Percentiles rank a stretch among this genome's conserved stretches.
Evolutionary conservation across 2,797 vertebrate genomes (phyloP).

Genomic region (Serranus cabrilla): DNA sequence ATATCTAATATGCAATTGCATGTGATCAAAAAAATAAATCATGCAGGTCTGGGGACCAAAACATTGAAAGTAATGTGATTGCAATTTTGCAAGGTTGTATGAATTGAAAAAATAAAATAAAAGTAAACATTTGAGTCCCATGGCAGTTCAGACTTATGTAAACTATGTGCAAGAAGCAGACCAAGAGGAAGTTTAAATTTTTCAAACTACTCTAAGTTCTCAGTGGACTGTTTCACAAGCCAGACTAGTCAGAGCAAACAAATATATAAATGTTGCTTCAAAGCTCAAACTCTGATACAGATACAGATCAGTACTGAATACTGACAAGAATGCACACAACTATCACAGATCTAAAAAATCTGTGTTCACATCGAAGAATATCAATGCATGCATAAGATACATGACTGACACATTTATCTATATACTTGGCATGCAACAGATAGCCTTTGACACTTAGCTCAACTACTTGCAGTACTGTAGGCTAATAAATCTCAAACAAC

Average conservation of each 20-base stretch:
- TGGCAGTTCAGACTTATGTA: background rate
- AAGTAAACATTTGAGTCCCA: background rate
- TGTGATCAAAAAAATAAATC: too few species aligned
- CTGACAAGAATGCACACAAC: background rate
- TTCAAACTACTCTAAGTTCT: background rate
- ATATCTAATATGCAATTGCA: too few species aligned
- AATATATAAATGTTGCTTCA: background rate
- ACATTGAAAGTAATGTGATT: background rate
- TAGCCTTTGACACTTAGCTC: background rate
- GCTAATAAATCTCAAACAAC: background rate
- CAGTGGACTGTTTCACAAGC: background rate
- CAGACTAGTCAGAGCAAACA: background rate
- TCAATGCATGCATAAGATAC: constrained; percentile 2
- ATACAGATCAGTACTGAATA: background rate
- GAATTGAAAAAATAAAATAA: background rate
- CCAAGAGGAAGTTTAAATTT: background rate
- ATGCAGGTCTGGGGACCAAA: background rate
- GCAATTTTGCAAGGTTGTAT: too few species aligned
- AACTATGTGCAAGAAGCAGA: background rate
- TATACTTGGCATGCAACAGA: background rate
- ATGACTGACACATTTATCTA: background rate
- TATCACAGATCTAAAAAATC: background rate
- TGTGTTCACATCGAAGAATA: background rate
- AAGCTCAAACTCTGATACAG: background rate
- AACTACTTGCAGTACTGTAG: background rate